Evolutionary conservation across 2,888 invertebrate species (phyloP), one percentile per base, ranked within the genome.

Genomic region (Euplagia quadripunctaria): DNA sequence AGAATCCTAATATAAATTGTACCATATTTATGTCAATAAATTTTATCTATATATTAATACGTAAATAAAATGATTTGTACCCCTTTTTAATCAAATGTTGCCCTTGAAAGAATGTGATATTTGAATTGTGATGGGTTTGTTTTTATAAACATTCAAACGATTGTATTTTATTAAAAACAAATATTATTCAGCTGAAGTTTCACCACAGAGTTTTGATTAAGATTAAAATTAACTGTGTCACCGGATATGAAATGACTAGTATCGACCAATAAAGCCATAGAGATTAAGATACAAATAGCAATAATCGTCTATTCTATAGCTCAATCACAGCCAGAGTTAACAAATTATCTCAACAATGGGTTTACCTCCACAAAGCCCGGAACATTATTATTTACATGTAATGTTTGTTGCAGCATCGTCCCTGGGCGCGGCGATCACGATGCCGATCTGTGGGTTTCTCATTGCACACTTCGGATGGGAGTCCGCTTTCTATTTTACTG

Each of bases 401-500:
- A n/a, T 9, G 0, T 90, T 88, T 83, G 75, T 90, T 88, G 55
- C 91, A 98, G 98, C 99, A 12, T 98, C 98, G 42, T 98, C 98
- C 11, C 96, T 99, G 85, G 99, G 99, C 31, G 99, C 99, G 46
- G 98, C 99, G 11, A 95, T 99, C 64, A 98, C 98, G 0, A 97
- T 99, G 97, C 99, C 99, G 0, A 96, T 98, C 79, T 98, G 98
- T 85, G 98, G 98, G 20, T 97, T 97, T 86, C 96, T 99, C 73
- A 98, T 98, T 81, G 97, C 97, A 11, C 96, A 97, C 75, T 96
- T 97, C 72, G 98, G 99, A 16, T 99, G 99, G 99, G 97, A 98
- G 81, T 98, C 98, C 0, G 98, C 98, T 31, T 99, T 99, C 96
- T 99, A 99, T 92, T 96, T 98, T 78, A 98, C 98, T 72, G 98